phyloP scores from a whole-genome alignment of 2,888 invertebrate genomes.

The Drosophila ustulata region DNA sequence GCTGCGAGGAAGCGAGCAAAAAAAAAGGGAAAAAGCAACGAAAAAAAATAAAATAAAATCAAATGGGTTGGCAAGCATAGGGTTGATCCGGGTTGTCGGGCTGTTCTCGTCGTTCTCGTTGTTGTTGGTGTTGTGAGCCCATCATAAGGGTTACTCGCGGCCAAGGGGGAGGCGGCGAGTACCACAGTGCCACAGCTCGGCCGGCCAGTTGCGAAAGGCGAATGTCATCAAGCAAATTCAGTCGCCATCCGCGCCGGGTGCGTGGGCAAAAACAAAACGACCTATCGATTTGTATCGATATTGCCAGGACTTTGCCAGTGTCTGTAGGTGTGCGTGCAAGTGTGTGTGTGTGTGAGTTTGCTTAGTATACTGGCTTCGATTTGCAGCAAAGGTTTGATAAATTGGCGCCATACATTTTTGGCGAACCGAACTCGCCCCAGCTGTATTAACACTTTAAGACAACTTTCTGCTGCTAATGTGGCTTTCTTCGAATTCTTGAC shows the following conservation, averaged over 20 bases:
- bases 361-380: slow-evolving; percentile 35
- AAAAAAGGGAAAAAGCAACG: slow-evolving; percentile 60
- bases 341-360: slow-evolving; percentile 10
- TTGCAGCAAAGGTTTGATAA: slow-evolving; percentile 55
- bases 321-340: slow-evolving; percentile 1
- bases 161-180: slow-evolving; percentile 17
- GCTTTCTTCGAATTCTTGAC: not conserved
- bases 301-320: slow-evolving; percentile 22
- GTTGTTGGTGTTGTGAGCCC: slow-evolving; percentile 37
- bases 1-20: slow-evolving; percentile 22
- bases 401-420: slow-evolving; percentile 54
- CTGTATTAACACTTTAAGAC: slow-evolving; percentile 31
- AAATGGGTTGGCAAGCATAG: slow-evolving; percentile 76
- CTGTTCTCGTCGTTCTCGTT: slow-evolving; percentile 6
- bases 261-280: slow-evolving; percentile 65
- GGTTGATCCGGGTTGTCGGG: slow-evolving; percentile 52
- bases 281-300: slow-evolving; percentile 71
- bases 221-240: slow-evolving; percentile 64
- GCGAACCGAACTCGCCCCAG: slow-evolving; percentile 8
- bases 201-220: slow-evolving; percentile 45
- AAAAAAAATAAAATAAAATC: slow-evolving; percentile 66
- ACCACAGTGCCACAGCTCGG: not conserved
- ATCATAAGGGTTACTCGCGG: slow-evolving; percentile 73
- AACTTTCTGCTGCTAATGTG: not conserved
- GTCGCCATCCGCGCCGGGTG: slow-evolving; percentile 50